phyloP scores from a whole-genome alignment of 1,140 invertebrate species.

The Leptonema lineaticorne region DNA sequence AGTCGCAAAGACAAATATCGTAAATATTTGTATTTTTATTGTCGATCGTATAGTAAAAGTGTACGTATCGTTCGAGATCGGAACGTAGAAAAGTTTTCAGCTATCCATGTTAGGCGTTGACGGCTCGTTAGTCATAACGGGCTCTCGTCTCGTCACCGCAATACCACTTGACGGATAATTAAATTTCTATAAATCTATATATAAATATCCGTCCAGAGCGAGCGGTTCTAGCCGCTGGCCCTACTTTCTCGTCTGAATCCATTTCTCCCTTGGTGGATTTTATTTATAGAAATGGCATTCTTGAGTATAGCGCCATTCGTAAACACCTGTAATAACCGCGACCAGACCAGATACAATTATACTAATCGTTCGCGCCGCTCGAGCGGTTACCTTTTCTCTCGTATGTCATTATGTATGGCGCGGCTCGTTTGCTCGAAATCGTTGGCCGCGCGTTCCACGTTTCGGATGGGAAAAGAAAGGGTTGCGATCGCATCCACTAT shows the following conservation, averaged over 20 bases:
- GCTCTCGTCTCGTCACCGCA: constrained; percentile 26
- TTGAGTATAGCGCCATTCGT: neutral
- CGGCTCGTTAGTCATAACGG: constrained; percentile 2
- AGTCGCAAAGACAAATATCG: too few relatives aligned
- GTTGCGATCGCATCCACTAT: too few relatives aligned
- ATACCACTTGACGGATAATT: constrained; percentile 29
- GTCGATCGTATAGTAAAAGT: neutral
- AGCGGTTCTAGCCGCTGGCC: constrained; percentile 24
- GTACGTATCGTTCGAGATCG: neutral
- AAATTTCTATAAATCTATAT: constrained; percentile 40
- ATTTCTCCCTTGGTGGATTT: constrained; percentile 24
- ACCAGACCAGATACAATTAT: constrained; percentile 12
- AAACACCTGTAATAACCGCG: constrained; percentile 6
- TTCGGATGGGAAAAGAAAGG: neutral
- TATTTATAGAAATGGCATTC: constrained; percentile 19
- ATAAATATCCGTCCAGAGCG: constrained; percentile 33
- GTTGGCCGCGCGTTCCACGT: neutral
- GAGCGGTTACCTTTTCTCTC: constrained; percentile 12
- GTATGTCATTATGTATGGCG: constrained; percentile 7
- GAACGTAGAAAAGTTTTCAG: neutral
- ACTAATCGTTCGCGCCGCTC: constrained; percentile 10
- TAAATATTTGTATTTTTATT: neutral
- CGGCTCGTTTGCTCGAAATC: neutral
- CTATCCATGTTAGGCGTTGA: neutral
- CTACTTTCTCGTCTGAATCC: constrained; percentile 34